These are phyloP conservation scores for Pachypanchax playfairii DNA, from an alignment of 2,113 vertebrate genomes.

Conservation along the genomic window DNA sequence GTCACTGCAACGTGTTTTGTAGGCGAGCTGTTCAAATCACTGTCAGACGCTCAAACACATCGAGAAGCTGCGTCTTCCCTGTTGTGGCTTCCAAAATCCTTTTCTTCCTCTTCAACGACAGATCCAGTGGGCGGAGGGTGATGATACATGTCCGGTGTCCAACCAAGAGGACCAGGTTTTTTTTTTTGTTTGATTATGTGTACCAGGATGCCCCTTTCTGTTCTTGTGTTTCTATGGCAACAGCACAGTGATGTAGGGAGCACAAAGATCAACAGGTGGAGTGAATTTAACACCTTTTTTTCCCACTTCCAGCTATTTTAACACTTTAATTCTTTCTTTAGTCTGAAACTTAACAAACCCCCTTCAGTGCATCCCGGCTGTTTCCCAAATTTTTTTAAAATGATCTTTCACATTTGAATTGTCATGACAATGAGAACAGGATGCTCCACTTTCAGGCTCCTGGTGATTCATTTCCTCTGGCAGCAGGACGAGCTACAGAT, in stretches of 20 bases:
- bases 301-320: too few relatives aligned
- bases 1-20: slow-evolving; percentile 2
- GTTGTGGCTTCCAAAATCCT: slow-evolving; percentile 15
- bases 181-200: slow-evolving; percentile 3
- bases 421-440: slow-evolving; percentile 46
- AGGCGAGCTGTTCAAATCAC: slow-evolving; percentile 18
- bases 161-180: slow-evolving; percentile 26
- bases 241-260: slow-evolving; percentile 33
- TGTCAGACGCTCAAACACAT: slow-evolving; percentile 31
- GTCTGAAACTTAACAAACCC: background rate
- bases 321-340: background rate
- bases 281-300: background rate
- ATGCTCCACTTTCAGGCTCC: slow-evolving; percentile 42
- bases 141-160: slow-evolving; percentile 49
- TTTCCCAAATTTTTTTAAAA: slow-evolving; percentile 1
- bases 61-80: slow-evolving; percentile 2
- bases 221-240: slow-evolving; percentile 58
- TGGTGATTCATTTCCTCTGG: slow-evolving; percentile 47
- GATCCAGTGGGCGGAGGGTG: slow-evolving; percentile 35
- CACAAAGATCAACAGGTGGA: slow-evolving; percentile 60
- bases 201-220: slow-evolving; percentile 18
- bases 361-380: background rate
- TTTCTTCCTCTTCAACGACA: slow-evolving; percentile 19
- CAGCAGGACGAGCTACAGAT: slow-evolving; percentile 26
- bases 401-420: slow-evolving; percentile 27